A percentile compares a stretch with the other conserved stretches of the same genome.
Evolutionary conservation across 2,888 invertebrate genomes (phyloP).

Genomic region (Eucriotettix oculatus): DNA sequence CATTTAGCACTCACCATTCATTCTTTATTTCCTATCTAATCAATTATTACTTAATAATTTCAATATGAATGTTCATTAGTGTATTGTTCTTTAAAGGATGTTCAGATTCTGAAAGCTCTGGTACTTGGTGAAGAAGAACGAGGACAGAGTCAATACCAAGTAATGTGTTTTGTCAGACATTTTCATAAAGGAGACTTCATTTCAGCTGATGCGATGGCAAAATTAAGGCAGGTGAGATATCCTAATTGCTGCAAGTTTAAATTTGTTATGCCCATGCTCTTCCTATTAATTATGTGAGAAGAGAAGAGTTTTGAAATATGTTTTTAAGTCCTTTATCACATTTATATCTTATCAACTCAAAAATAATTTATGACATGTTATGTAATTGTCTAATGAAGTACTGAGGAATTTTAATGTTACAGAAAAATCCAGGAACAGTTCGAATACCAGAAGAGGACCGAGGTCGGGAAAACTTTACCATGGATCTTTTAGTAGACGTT

Average conservation of each 20-base stretch:
- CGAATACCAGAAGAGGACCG: conserved; percentile 81
- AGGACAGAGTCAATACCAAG: conserved; percentile 75
- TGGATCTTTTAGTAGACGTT: conserved; percentile 65
- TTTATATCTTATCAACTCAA: no score
- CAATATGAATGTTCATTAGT: no score
- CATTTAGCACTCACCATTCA: no score
- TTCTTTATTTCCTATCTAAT: no score
- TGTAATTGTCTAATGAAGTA: no score
- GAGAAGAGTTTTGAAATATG: no score
- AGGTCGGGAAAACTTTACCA: conserved; percentile 64
- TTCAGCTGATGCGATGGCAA: conserved; percentile 92
- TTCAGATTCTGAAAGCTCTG: conserved; percentile 76
- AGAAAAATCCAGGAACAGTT: conserved; percentile 68
- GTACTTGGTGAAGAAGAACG: conserved; percentile 86
- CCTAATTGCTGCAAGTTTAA: no score
- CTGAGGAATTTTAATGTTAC: neutral
- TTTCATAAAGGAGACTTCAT: conserved; percentile 87
- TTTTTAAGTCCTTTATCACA: no score
- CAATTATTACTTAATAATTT: no score
- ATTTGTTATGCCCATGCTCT: no score
- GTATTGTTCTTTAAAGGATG: conserved; percentile 43
- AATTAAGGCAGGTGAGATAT: conserved; percentile 62
- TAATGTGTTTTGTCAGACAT: conserved; percentile 80
- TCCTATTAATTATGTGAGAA: no score
- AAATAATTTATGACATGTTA: no score